Percentiles rank a stretch among this genome's conserved stretches.
Conservation (phyloP, 1,140 invertebrate genomes). For the Macrotrachela quadricornifera region DNA sequence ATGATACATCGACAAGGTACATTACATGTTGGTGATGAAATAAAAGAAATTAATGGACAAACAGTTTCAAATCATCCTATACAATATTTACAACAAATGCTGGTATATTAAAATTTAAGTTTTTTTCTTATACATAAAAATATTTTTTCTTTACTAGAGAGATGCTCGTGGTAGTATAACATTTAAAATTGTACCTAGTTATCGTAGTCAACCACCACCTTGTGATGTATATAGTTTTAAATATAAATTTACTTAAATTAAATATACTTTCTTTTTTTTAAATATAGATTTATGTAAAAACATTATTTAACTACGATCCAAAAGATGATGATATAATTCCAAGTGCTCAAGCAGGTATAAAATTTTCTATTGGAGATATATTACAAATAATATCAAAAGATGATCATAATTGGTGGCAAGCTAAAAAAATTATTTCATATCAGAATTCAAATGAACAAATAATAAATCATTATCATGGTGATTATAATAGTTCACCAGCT, state of each 20-base stretch:
- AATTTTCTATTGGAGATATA: conserved; percentile 88
- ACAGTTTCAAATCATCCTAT: conserved; percentile 87
- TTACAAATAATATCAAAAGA: conserved; percentile 93
- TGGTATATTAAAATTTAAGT: conserved; percentile 46
- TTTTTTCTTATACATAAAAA: not conserved
- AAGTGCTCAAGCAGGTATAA: conserved; percentile 84
- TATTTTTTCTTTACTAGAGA: conserved; percentile 42
- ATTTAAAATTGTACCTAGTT: conserved; percentile 96
- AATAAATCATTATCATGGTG: too few relatives aligned
- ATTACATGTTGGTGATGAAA: conserved; percentile 92
- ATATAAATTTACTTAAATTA: not conserved
- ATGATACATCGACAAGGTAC: conserved; percentile 96
- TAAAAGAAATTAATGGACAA: conserved; percentile 79
- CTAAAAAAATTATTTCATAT: conserved; percentile 18
- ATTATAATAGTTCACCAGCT: too few relatives aligned
- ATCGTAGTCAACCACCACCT: conserved; percentile 73
- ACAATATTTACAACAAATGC: conserved; percentile 81
- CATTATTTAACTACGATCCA: conserved; percentile 97
- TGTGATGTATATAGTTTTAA: conserved; percentile 20
- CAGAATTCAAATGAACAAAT: too few relatives aligned
- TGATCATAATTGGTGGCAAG: conserved; percentile 98
- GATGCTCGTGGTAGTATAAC: conserved; percentile 89
- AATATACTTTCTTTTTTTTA: too few relatives aligned
- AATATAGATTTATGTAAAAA: conserved; percentile 86
- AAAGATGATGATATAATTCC: conserved; percentile 90